These are phyloP conservation scores for Spizella passerina DNA, from an alignment of 2,797 vertebrate species.

Conservation along the genomic window DNA sequence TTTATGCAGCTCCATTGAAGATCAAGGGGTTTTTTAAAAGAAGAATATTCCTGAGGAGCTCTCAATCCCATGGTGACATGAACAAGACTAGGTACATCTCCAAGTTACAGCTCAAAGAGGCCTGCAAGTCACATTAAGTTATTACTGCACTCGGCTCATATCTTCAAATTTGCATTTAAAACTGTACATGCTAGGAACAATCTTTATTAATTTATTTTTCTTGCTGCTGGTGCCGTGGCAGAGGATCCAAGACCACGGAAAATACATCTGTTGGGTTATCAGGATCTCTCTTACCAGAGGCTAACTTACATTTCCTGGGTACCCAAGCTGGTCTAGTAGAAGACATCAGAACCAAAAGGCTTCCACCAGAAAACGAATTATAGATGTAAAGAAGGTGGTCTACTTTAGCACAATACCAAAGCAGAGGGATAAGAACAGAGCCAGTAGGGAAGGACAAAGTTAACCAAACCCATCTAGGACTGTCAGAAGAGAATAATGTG, in stretches of 20 bases:
- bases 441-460: not conserved
- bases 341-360: not conserved
- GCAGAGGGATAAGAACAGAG: not conserved
- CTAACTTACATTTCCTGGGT: not conserved
- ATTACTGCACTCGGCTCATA: not conserved
- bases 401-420: not conserved
- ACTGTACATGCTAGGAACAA: not conserved
- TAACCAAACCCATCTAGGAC: not conserved
- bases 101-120: not conserved
- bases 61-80: not conserved
- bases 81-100: not conserved
- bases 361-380: not conserved
- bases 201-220: not conserved
- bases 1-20: not conserved
- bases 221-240: not conserved
- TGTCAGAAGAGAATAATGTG: not conserved
- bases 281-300: not conserved
- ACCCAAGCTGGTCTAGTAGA: not conserved
- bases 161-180: not conserved
- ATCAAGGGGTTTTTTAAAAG: not conserved
- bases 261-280: not conserved
- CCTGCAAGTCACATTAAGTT: not conserved
- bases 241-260: not conserved
- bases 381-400: not conserved
- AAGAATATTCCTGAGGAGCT: not conserved